Evolutionary conservation across 2,888 invertebrate genomes (phyloP), one percentile per base, ranked within the genome.

Genomic region (Pandemis heparana): DNA sequence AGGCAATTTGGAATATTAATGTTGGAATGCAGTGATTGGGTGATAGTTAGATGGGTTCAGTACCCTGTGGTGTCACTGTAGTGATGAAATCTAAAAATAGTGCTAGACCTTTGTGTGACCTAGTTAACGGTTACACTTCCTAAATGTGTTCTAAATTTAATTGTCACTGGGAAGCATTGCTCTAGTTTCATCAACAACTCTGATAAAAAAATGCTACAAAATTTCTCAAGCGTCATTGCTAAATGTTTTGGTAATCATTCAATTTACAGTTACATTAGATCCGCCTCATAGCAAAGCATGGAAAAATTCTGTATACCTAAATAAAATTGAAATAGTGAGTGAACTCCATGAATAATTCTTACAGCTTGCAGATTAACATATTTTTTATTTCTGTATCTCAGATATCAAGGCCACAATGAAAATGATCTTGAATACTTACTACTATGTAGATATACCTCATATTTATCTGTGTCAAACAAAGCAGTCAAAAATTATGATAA

Each of bases 141-240:
- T 90, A 84, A 84, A 87, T 80, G 80, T 87, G 83, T 83, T 87
- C 90, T 92, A 90, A 86, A 85, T 89, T 86, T 89, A 89, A 85
- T 83, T 87, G 83, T 87, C 87, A 86, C 85, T 81, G 79, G 82
- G 82, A 86, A 85, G 87, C 83, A 86, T 82, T 87, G 86, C 75
- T 84, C 88, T 83, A 85, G 77, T 87, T 88, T 80, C 70, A 69
- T 78, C 48, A 18, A 60, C 68, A 59, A 23, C 62, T 70, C 60
- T n/a, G 18, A 16, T 51, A 46, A 59, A 59, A 59, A 38, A 39
- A 10, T 56, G 18, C 39, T 14, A 38, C 7, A 32, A 14, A 38
- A 56, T 16, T 16, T 16, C 5, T 8, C 16, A 51, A 51, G n/a
- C 10, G 1, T 23, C 5, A 56, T 56, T 12, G 12, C 23, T 56